A percentile compares a stretch with the other conserved stretches of the same genome.
Conservation (phyloP, 2,797 vertebrate genomes). For the Sebastes umbrosus region DNA sequence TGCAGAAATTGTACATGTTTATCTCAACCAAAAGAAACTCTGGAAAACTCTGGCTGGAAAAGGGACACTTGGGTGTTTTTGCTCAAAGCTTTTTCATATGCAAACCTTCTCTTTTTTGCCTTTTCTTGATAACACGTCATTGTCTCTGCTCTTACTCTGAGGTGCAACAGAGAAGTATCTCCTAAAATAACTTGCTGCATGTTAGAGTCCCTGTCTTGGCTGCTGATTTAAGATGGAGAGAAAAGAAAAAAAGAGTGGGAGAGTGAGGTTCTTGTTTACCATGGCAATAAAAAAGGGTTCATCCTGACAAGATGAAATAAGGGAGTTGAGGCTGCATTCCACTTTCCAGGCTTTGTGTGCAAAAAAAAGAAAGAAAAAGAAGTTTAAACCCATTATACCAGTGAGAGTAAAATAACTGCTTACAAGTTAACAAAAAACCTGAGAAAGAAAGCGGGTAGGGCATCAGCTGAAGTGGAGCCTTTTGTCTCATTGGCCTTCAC, state of each 20-base stretch:
- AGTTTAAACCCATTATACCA: background rate
- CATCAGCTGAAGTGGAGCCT: background rate
- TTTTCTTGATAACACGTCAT: slow-evolving; percentile 43
- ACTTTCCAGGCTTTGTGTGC: slow-evolving; percentile 28
- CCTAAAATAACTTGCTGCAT: slow-evolving; percentile 27
- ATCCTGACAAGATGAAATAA: slow-evolving; percentile 62
- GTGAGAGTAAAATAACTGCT: background rate
- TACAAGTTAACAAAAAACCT: background rate
- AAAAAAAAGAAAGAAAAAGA: background rate
- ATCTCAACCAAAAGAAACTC: background rate
- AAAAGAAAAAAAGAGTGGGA: slow-evolving; percentile 23
- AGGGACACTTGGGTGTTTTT: background rate
- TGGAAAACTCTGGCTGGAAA: background rate
- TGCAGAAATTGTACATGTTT: slow-evolving; percentile 22
- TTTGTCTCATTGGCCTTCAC: slow-evolving; percentile 51
- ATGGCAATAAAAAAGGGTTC: slow-evolving; percentile 52
- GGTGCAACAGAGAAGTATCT: slow-evolving; percentile 2
- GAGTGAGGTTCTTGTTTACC: slow-evolving; percentile 54
- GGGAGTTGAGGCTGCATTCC: slow-evolving; percentile 47
- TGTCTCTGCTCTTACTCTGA: slow-evolving; percentile 16
- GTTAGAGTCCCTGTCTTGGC: slow-evolving; percentile 3
- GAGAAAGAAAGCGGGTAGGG: background rate
- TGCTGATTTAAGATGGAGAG: slow-evolving; percentile 43
- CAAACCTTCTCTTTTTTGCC: background rate
- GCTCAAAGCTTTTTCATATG: background rate